Percentiles rank a stretch among this genome's conserved stretches.
Evolutionary conservation across 2,797 vertebrate genomes (phyloP).

Genomic region (Carcharodon carcharias): DNA sequence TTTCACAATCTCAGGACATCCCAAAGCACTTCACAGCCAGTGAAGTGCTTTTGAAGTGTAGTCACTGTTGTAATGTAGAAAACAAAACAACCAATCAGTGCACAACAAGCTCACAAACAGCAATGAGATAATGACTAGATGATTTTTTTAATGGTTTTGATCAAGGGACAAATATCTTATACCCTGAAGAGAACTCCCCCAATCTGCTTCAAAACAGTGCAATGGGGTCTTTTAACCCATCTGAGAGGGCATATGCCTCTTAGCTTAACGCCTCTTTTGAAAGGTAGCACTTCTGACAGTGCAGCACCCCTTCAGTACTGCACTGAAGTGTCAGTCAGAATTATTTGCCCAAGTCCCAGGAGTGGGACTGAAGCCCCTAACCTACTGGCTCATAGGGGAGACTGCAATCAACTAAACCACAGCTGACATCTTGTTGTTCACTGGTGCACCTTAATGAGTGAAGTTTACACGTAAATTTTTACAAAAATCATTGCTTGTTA

Average conservation of each 20-base stretch:
- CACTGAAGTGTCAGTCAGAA: background rate
- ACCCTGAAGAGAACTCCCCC: no score
- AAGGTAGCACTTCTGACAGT: background rate
- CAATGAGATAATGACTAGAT: background rate
- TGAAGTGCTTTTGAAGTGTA: background rate
- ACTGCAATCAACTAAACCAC: no score
- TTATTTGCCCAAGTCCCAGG: background rate
- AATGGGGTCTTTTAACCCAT: background rate
- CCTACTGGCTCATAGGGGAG: background rate
- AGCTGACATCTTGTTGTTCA: background rate
- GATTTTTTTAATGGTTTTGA: background rate
- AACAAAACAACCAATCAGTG: background rate
- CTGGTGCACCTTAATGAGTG: background rate
- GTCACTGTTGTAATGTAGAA: background rate
- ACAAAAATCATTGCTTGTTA: background rate
- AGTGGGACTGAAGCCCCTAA: background rate
- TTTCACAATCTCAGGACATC: background rate
- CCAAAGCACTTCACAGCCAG: background rate
- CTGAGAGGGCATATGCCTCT: background rate
- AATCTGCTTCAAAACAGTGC: background rate
- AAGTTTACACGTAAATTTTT: background rate
- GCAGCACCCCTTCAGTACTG: background rate
- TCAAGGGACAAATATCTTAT: background rate
- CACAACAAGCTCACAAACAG: background rate
- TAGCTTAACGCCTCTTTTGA: background rate